Conservation (phyloP, 2,113 vertebrate species). For the Chascanopsetta lugubris region DNA sequence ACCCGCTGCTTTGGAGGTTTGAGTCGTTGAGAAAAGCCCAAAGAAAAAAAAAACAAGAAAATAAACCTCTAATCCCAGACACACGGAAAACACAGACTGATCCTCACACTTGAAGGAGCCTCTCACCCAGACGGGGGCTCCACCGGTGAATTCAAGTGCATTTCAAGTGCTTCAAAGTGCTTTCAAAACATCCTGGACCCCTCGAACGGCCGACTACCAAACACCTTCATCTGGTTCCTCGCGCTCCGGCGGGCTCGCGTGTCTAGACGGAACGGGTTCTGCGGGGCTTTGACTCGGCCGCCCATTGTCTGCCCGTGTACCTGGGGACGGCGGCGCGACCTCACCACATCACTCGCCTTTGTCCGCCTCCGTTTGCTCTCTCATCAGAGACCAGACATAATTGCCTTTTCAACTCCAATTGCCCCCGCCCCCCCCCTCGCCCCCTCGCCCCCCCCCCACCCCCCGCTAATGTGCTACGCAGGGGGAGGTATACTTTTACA, state of each 20-base stretch:
- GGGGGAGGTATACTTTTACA: neutral
- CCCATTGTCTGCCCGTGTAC: conserved; percentile 62
- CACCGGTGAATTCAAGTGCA: conserved; percentile 53
- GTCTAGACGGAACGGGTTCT: conserved; percentile 69
- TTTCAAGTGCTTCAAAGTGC: conserved; percentile 54
- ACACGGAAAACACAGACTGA: conserved; percentile 40
- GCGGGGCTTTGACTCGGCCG: conserved; percentile 51
- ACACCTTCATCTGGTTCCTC: conserved; percentile 43
- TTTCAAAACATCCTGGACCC: conserved; percentile 50
- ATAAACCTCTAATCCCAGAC: conserved; percentile 8
- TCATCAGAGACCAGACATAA: conserved; percentile 61
- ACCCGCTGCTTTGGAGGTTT: no score
- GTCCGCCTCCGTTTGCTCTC: conserved; percentile 61
- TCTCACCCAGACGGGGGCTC: conserved; percentile 28
- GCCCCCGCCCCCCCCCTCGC: conserved; percentile 32
- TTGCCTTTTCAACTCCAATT: conserved; percentile 58
- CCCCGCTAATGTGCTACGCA: conserved; percentile 8
- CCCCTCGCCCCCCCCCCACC: conserved; percentile 47
- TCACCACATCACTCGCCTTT: conserved; percentile 74
- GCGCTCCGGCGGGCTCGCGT: conserved; percentile 53
- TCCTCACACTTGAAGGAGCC: conserved; percentile 36
- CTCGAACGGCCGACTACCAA: conserved; percentile 20
- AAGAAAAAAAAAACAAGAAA: no score
- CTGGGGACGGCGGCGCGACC: conserved; percentile 45
- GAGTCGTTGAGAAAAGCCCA: no score